Percentiles rank a stretch among this genome's conserved stretches.
phyloP scores from a whole-genome alignment of 2,113 vertebrate genomes.

The Sapayoa aenigma region DNA sequence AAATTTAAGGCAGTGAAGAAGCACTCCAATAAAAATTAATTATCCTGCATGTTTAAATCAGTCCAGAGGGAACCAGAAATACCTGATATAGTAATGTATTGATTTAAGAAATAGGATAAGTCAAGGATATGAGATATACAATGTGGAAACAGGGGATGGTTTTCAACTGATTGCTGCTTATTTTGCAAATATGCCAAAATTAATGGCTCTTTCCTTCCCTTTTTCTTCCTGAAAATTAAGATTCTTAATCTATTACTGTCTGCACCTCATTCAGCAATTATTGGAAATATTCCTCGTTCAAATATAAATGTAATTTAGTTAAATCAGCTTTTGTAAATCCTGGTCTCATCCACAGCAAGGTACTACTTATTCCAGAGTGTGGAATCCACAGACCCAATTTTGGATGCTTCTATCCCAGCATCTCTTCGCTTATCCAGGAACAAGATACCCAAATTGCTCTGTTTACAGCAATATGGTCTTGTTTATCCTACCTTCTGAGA shows the following conservation, averaged over 20 bases:
- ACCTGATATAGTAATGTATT: slow-evolving; percentile 71
- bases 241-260: slow-evolving; percentile 32
- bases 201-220: slow-evolving; percentile 52
- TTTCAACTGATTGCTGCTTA: slow-evolving; percentile 64
- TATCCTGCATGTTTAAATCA: slow-evolving; percentile 62
- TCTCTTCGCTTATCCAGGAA: neutral
- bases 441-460: neutral
- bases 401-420: neutral
- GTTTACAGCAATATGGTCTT: neutral
- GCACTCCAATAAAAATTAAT: slow-evolving; percentile 59
- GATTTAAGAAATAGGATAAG: slow-evolving; percentile 69
- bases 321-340: neutral
- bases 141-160: slow-evolving; percentile 41
- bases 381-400: neutral
- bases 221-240: slow-evolving; percentile 56
- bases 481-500: neutral
- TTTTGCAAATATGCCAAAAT: slow-evolving; percentile 68
- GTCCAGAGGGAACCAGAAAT: slow-evolving; percentile 65
- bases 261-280: slow-evolving; percentile 16
- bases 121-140: slow-evolving; percentile 69
- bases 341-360: neutral
- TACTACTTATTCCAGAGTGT: neutral
- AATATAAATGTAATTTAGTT: neutral
- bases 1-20: slow-evolving; percentile 58
- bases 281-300: slow-evolving; percentile 34